Conservation (phyloP, 2,888 invertebrate genomes). For the Ichneumoninae sp. region DNA sequence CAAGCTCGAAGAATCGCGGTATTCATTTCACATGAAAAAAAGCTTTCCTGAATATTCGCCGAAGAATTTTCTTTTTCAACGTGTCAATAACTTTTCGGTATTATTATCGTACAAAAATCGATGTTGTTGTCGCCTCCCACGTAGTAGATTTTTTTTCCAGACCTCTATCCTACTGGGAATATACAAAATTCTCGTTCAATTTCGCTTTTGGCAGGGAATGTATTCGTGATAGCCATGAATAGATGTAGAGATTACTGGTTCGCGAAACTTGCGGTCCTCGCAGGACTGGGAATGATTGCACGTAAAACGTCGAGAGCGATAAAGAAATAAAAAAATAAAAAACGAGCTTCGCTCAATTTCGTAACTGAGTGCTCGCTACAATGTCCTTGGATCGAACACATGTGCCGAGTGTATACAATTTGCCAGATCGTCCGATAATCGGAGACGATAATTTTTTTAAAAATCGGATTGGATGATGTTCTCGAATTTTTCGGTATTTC, state of each 20-base stretch:
- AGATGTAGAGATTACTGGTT: neutral
- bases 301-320: neutral
- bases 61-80: neutral
- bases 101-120: neutral
- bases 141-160: neutral
- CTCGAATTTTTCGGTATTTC: neutral
- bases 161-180: neutral
- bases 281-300: too few relatives aligned
- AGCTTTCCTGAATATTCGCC: neutral
- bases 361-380: neutral
- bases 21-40: neutral
- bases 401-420: neutral
- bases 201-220: neutral
- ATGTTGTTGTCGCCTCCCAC: neutral
- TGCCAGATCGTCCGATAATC: neutral
- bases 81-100: neutral
- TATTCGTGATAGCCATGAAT: neutral
- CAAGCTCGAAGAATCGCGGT: neutral
- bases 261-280: neutral
- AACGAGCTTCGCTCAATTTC: neutral
- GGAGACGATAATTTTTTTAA: neutral
- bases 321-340: neutral
- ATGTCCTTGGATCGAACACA: constrained; percentile 11
- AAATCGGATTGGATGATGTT: neutral
- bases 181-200: neutral